A percentile compares a stretch with the other conserved stretches of the same genome.
Evolutionary conservation across 2,888 invertebrate species (phyloP).

Genomic region (Autographa gamma): DNA sequence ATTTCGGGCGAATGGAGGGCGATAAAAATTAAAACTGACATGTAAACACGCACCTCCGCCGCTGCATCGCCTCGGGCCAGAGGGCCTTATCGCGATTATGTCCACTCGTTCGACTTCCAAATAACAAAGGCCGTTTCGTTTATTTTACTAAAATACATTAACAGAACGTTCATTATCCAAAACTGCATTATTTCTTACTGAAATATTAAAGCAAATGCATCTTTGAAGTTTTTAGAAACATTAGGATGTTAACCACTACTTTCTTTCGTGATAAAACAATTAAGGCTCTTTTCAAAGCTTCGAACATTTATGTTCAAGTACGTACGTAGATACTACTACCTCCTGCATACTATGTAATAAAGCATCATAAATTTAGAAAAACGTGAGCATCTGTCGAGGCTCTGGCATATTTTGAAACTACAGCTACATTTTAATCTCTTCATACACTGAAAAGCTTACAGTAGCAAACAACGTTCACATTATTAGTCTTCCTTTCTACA

Average conservation of each 20-base stretch:
- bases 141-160: slow-evolving; percentile 42
- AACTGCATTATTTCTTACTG: slow-evolving; percentile 16
- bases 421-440: background rate
- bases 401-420: background rate
- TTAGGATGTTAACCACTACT: no score
- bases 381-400: background rate
- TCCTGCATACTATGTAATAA: background rate
- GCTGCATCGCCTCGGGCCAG: slow-evolving; percentile 69
- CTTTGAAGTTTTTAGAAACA: no score
- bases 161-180: slow-evolving; percentile 12
- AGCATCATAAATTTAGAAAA: background rate
- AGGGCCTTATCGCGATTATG: slow-evolving; percentile 68
- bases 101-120: slow-evolving; percentile 59
- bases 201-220: background rate
- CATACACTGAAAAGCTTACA: background rate
- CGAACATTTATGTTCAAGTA: no score
- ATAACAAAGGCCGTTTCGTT: slow-evolving; percentile 46
- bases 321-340: background rate
- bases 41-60: slow-evolving; percentile 73
- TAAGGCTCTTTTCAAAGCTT: no score
- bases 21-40: slow-evolving; percentile 81
- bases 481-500: no score
- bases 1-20: slow-evolving; percentile 76
- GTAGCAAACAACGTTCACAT: background rate
- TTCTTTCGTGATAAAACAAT: no score